A percentile compares a stretch with the other conserved stretches of the same genome.
phyloP scores from a whole-genome alignment of 2,888 invertebrate genomes.

The Synergus umbraculus region DNA sequence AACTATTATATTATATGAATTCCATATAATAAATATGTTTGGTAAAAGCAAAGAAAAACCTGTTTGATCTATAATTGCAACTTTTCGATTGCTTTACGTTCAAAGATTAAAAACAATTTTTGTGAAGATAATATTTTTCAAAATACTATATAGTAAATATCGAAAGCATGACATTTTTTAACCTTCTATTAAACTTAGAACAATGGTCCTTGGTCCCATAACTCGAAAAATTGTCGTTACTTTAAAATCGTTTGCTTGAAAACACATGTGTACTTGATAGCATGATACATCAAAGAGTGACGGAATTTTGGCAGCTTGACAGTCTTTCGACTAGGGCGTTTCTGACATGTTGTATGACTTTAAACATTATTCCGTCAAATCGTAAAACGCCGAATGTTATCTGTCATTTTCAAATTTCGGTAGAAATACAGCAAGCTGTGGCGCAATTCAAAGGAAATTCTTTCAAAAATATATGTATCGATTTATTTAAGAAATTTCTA shows the following conservation, averaged over 20 bases:
- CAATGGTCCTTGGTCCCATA: conserved; percentile 23
- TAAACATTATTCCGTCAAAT: conserved; percentile 38
- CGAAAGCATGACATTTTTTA: background rate
- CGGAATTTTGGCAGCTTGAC: conserved; percentile 57
- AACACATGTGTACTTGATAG: conserved; percentile 32
- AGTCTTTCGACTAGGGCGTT: conserved; percentile 40
- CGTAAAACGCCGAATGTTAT: conserved; percentile 17
- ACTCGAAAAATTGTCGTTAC: background rate
- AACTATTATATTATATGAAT: too few relatives aligned
- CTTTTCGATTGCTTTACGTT: too few relatives aligned
- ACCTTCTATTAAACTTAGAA: background rate
- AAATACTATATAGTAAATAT: background rate
- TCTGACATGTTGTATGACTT: conserved; percentile 4
- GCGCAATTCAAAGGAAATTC: background rate
- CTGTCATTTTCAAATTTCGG: background rate
- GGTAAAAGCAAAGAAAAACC: too few relatives aligned
- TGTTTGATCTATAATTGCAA: too few relatives aligned
- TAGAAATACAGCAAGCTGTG: background rate
- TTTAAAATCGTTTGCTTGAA: conserved; percentile 1
- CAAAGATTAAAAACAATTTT: too few relatives aligned
- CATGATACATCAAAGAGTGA: conserved; percentile 48
- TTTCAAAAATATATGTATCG: background rate
- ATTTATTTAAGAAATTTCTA: background rate
- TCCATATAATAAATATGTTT: too few relatives aligned
- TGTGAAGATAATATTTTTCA: too few relatives aligned